Conservation (phyloP, 2,888 invertebrate genomes). For the Dorcus hopei region DNA sequence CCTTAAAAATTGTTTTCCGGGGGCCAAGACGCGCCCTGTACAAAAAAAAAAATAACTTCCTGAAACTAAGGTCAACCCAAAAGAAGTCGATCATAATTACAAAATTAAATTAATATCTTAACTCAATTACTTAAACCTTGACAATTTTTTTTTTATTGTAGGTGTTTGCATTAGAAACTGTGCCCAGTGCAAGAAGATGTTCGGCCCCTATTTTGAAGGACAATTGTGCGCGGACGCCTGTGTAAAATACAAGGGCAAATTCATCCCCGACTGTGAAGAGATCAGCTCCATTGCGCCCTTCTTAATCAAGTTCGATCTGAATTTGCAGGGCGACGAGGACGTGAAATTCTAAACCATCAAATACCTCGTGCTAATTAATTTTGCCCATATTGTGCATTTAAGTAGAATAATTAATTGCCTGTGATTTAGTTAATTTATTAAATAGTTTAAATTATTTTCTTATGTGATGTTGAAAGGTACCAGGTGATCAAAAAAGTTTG, state of each 20-base stretch:
- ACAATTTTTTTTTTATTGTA: background rate
- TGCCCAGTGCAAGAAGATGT: slow-evolving; percentile 86
- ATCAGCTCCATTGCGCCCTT: slow-evolving; percentile 76
- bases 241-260: slow-evolving; percentile 76
- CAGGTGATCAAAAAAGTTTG: too few species aligned
- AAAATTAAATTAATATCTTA: too few species aligned
- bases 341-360: background rate
- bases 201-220: slow-evolving; percentile 82
- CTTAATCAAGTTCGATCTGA: slow-evolving; percentile 43
- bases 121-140: too few species aligned
- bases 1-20: background rate
- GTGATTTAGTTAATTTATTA: too few species aligned
- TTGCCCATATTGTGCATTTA: background rate
- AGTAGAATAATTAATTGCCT: too few species aligned
- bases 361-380: background rate
- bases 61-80: too few species aligned
- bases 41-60: too few species aligned
- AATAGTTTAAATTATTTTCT: too few species aligned
- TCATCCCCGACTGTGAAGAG: slow-evolving; percentile 83
- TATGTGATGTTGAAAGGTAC: too few species aligned
- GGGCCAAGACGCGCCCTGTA: too few species aligned
- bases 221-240: slow-evolving; percentile 83
- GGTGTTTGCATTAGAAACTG: slow-evolving; percentile 65
- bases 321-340: background rate
- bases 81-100: too few species aligned